These are phyloP conservation scores for Ophion obscuratus DNA, from an alignment of 2,888 invertebrate species.

Conservation along the genomic window DNA sequence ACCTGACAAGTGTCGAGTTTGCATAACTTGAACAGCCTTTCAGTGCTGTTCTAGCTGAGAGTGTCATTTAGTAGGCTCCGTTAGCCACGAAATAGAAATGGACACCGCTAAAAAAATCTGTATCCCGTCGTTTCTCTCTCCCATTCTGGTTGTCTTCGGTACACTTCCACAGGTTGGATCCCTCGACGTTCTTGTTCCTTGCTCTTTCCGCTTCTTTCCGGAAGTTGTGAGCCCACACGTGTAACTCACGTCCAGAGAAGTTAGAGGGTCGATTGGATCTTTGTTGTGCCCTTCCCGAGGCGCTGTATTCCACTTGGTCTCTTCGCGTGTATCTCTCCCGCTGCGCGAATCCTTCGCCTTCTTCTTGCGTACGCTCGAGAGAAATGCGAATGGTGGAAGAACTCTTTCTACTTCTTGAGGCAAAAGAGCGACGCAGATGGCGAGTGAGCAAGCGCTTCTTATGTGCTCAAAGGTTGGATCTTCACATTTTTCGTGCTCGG, in stretches of 20 bases:
- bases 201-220: conserved; percentile 35
- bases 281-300: conserved; percentile 30
- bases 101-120: neutral
- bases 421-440: too few relatives aligned
- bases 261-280: conserved; percentile 70
- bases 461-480: conserved; percentile 50
- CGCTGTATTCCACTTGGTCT: conserved; percentile 8
- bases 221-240: conserved; percentile 40
- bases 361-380: conserved; percentile 35
- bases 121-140: neutral
- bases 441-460: conserved; percentile 7
- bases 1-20: too few relatives aligned
- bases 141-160: conserved; percentile 17
- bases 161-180: conserved; percentile 3
- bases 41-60: too few relatives aligned
- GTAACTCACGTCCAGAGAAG: conserved; percentile 54
- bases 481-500: conserved; percentile 64
- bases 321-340: conserved; percentile 63
- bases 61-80: neutral
- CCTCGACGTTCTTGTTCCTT: conserved; percentile 44
- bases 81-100: neutral
- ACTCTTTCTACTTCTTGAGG: conserved; percentile 15
- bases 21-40: too few relatives aligned
- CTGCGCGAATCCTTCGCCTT: conserved; percentile 63
- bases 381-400: conserved; percentile 64